phyloP scores from a whole-genome alignment of 2,888 invertebrate genomes.

The Caenorhabditis uteleia region DNA sequence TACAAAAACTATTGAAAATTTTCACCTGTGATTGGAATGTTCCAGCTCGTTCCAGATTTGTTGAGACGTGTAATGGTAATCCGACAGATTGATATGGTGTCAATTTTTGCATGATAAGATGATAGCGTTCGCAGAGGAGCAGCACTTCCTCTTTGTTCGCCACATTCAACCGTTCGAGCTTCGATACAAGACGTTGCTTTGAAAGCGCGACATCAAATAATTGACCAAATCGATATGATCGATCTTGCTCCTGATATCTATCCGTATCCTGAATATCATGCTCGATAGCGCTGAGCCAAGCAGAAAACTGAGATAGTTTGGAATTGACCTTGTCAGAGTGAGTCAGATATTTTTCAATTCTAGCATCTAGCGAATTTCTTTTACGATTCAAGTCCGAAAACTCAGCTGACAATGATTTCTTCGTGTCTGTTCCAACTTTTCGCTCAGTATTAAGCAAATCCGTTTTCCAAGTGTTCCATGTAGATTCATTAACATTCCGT shows the following conservation, averaged over 20 bases:
- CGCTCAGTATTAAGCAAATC: slow-evolving; percentile 46
- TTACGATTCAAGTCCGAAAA: slow-evolving; percentile 52
- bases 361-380: slow-evolving; percentile 45
- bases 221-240: slow-evolving; percentile 23
- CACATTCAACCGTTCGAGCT: slow-evolving; percentile 51
- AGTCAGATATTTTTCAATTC: slow-evolving; percentile 44
- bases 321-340: slow-evolving; percentile 46
- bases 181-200: slow-evolving; percentile 48
- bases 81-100: slow-evolving; percentile 41
- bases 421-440: slow-evolving; percentile 35
- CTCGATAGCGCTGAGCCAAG: slow-evolving; percentile 59
- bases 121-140: slow-evolving; percentile 47
- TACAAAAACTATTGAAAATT: neutral
- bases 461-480: slow-evolving; percentile 50
- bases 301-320: slow-evolving; percentile 59
- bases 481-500: slow-evolving; percentile 24
- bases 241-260: slow-evolving; percentile 27
- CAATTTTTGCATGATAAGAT: slow-evolving; percentile 41
- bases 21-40: slow-evolving; percentile 52
- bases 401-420: slow-evolving; percentile 43
- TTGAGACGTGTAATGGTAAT: slow-evolving; percentile 49
- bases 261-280: slow-evolving; percentile 33
- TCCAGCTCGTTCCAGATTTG: slow-evolving; percentile 35
- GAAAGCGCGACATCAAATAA: slow-evolving; percentile 26
- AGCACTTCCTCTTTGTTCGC: slow-evolving; percentile 49